These are phyloP conservation scores for Lasioglossum villosulum DNA, from an alignment of 2,888 invertebrate species.

Conservation along the genomic window DNA sequence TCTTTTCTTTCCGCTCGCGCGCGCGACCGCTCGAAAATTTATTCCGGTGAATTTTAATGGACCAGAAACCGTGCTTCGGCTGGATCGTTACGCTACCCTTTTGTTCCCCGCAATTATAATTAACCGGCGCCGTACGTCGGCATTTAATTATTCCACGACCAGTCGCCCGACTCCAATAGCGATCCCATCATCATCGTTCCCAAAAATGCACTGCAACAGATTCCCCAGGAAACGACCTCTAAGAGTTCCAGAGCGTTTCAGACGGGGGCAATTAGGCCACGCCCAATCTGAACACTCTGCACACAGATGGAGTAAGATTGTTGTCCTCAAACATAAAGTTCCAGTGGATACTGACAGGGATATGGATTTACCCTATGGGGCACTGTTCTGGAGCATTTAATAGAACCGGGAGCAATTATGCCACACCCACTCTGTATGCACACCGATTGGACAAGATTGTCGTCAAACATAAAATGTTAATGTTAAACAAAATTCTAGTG, in stretches of 20 bases:
- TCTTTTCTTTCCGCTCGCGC: not conserved
- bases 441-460: not conserved
- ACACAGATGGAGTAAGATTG: not conserved
- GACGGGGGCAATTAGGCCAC: not conserved
- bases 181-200: not conserved
- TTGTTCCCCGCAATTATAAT: slow-evolving; percentile 26
- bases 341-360: not conserved
- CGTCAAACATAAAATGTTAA: not conserved
- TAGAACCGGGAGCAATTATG: not conserved
- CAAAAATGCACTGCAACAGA: not conserved
- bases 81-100: slow-evolving; percentile 26
- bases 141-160: slow-evolving; percentile 13
- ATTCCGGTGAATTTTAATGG: slow-evolving; percentile 34
- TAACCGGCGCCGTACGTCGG: slow-evolving; percentile 12
- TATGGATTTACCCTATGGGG: not conserved
- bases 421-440: not conserved
- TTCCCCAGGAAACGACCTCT: not conserved
- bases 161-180: not conserved
- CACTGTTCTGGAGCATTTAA: not conserved
- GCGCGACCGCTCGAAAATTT: slow-evolving; percentile 23
- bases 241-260: not conserved
- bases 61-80: slow-evolving; percentile 8
- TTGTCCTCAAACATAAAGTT: not conserved
- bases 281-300: not conserved
- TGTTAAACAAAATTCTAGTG: too few relatives aligned